A percentile compares a stretch with the other conserved stretches of the same genome.
These are phyloP conservation scores for Enteromius unitaeniatus DNA, from an alignment of 2,797 vertebrate species.

Conservation along the genomic window DNA sequence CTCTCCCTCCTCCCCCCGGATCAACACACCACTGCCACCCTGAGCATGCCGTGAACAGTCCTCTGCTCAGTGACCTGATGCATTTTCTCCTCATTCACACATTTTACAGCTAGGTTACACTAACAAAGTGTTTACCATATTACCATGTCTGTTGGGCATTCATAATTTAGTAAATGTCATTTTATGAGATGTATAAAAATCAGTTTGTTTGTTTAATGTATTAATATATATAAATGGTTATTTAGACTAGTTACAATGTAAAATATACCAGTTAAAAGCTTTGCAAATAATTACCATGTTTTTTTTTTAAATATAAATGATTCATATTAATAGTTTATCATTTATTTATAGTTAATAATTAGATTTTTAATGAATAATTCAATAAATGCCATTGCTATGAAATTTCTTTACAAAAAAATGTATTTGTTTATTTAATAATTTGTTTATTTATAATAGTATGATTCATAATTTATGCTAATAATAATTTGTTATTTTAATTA, in stretches of 20 bases:
- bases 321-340: no score
- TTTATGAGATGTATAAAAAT: neutral
- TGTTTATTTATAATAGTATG: neutral
- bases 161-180: neutral
- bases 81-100: neutral
- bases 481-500: no score
- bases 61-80: neutral
- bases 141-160: neutral
- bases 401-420: neutral
- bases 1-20: slow-evolving; percentile 6
- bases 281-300: neutral
- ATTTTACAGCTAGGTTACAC: neutral
- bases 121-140: neutral
- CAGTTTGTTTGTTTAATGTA: neutral
- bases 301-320: no score
- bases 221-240: neutral
- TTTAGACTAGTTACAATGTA: neutral
- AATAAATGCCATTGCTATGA: neutral
- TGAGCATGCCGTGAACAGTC: neutral
- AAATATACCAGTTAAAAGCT: neutral
- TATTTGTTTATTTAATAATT: neutral
- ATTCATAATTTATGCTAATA: no score
- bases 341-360: neutral
- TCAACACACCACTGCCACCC: neutral
- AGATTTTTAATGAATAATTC: neutral